phyloP scores from a whole-genome alignment of 2,113 vertebrate species.

The Zapornia atra region DNA sequence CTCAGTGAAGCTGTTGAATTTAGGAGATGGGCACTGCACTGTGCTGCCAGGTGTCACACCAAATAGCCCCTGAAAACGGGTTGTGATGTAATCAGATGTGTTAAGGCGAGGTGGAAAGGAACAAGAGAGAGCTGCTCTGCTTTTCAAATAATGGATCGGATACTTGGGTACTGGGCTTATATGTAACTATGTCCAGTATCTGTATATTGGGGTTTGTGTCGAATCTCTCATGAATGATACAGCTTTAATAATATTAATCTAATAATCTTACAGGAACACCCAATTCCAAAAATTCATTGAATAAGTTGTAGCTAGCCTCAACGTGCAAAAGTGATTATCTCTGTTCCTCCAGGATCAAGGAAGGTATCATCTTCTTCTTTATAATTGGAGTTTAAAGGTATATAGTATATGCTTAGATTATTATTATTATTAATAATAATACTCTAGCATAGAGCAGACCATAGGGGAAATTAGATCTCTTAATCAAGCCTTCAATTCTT shows the following conservation, averaged over 20 bases:
- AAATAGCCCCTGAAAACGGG: fast-evolving
- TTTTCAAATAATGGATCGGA: not conserved
- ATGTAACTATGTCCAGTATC: not conserved
- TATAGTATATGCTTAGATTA: not conserved
- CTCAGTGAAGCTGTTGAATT: not conserved
- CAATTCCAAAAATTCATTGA: not conserved
- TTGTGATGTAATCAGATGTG: not conserved
- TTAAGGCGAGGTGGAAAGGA: not conserved
- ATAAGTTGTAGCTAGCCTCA: not conserved
- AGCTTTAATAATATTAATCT: not conserved
- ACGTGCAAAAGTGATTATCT: not conserved
- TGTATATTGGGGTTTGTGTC: not conserved
- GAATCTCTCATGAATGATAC: not conserved
- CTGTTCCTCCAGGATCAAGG: not conserved
- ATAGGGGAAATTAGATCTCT: not conserved
- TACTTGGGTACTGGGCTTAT: not conserved
- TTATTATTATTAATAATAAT: not conserved
- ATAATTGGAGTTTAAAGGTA: not conserved
- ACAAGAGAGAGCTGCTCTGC: not conserved
- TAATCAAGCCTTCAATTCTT: not conserved
- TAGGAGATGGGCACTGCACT: not conserved
- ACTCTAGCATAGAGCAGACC: not conserved
- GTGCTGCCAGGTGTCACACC: not conserved
- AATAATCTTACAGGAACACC: not conserved
- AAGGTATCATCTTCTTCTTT: not conserved